A percentile compares a stretch with the other conserved stretches of the same genome.
Evolutionary conservation across 1,140 invertebrate species (phyloP).

Genomic region (Zaprionus camerounensis): DNA sequence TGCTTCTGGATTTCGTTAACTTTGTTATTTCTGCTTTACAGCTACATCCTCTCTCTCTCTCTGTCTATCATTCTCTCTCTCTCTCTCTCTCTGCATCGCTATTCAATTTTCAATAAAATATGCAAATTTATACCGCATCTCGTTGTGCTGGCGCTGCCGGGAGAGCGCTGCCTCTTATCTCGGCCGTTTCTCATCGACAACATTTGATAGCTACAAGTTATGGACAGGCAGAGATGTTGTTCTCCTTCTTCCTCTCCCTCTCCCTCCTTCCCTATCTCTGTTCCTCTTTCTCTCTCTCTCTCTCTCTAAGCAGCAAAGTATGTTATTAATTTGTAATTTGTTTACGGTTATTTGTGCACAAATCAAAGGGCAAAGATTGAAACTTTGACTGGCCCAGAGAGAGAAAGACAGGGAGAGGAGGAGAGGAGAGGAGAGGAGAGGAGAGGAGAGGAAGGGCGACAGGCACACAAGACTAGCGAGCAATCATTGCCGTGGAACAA

Average conservation of each 20-base stretch:
- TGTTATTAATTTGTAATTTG: constrained; percentile 82
- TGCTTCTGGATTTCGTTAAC: constrained; percentile 79
- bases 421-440: too few relatives aligned
- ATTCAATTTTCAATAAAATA: constrained; percentile 82
- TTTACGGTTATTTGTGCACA: constrained; percentile 81
- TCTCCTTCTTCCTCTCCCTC: not conserved
- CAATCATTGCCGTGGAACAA: constrained; percentile 2
- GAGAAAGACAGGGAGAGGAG: not conserved
- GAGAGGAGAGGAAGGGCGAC: not conserved
- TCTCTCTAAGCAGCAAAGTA: constrained; percentile 72
- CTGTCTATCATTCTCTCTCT: not conserved
- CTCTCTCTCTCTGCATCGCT: constrained; percentile 46
- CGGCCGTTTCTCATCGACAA: constrained; percentile 59
- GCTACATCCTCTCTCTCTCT: constrained; percentile 10
- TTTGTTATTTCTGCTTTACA: constrained; percentile 72
- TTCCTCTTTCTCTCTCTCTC: not conserved
- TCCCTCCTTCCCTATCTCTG: too few relatives aligned
- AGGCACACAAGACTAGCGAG: not conserved
- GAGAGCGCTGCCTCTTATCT: constrained; percentile 52
- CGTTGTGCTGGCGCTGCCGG: constrained; percentile 45
- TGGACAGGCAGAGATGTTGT: constrained; percentile 29
- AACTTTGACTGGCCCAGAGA: constrained; percentile 54
- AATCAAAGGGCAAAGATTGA: constrained; percentile 79
- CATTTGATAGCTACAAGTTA: constrained; percentile 80
- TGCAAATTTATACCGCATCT: constrained; percentile 80